Evolutionary conservation across 2,797 vertebrate genomes (phyloP), one percentile per base, ranked within the genome.

Genomic region (Masticophis lateralis): DNA sequence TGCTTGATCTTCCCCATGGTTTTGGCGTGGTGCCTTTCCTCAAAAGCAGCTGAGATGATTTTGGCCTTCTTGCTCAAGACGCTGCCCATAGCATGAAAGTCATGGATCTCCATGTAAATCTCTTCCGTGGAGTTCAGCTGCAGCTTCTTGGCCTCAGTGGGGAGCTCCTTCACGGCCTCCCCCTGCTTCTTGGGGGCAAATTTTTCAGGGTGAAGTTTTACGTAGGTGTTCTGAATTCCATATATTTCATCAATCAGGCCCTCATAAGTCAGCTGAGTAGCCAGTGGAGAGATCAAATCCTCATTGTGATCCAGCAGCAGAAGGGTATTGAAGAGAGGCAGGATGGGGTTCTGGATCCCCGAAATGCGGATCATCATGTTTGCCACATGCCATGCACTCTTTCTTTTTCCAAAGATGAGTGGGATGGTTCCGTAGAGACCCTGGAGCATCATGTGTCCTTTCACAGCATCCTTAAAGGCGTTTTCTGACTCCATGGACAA

Each of bases 331-430:
- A 99, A 99, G 93, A 99, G 98, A 0, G 99, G 99, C 86, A 99
- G 98, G 94, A 99, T 98, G 10, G 99, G 98, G 93, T 98, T 99
- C 95, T 99, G 99, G 96, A 98, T 99, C 63, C 99, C 99, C 0
- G 99, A 98, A 94, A 99, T 99, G 96, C 99, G 98, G 96, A 99
- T 97, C 99, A 99, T 99, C 99, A 99, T 99, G 95, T 99, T 99
- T 94, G 99, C 99, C 91, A 99, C 99, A 9, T 99, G 99, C 99
- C 99, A 97, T 53, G 99, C 98, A 93, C 99, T 99, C 3, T 99
- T 99, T 28, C 99, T 99, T 97, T 99, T 99, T 69, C 99, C 99
- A 92, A 98, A 99, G 93, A 99, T 99, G 97, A 99, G 99, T 0
- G 99, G 99, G 94, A 99, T 99, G 9, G 99, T 99, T 92, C 99